These are phyloP conservation scores for Megaceryle alcyon DNA, from an alignment of 2,797 vertebrate genomes.

Conservation along the genomic window DNA sequence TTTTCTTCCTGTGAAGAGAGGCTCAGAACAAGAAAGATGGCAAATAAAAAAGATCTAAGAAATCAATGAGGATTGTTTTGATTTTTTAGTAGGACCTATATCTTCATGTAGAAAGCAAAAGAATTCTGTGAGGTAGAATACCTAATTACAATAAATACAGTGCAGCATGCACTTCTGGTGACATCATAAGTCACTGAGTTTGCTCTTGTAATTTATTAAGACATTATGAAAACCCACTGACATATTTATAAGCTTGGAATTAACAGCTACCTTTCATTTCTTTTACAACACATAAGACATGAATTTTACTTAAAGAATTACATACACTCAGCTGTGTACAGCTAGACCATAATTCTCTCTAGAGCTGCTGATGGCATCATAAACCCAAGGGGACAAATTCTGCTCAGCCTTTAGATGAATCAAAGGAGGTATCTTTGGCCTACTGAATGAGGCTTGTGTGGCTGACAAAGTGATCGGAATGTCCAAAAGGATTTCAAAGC, in stretches of 20 bases:
- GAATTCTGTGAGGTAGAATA: not conserved
- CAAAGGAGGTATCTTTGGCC: not conserved
- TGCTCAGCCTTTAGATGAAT: not conserved
- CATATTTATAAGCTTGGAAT: conserved; percentile 78
- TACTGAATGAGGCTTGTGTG: not conserved
- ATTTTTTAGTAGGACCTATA: not conserved
- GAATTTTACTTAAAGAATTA: conserved; percentile 37
- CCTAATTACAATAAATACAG: conserved; percentile 26
- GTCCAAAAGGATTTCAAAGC: not conserved
- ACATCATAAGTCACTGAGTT: conserved; percentile 66
- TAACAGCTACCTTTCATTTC: conserved; percentile 75
- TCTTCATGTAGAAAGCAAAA: not conserved
- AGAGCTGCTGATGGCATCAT: not conserved
- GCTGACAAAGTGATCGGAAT: not conserved
- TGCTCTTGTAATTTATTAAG: conserved; percentile 76
- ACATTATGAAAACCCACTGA: conserved; percentile 74
- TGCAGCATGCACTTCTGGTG: conserved; percentile 33
- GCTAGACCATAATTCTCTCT: not conserved
- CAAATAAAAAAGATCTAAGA: not conserved
- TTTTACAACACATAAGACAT: conserved; percentile 46
- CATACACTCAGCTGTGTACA: not conserved
- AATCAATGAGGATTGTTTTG: not conserved
- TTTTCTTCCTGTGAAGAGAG: not conserved
- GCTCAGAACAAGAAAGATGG: not conserved
- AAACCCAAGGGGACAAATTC: not conserved